phyloP scores from a whole-genome alignment of 2,888 invertebrate species.

The Zygogramma bicolorata region DNA sequence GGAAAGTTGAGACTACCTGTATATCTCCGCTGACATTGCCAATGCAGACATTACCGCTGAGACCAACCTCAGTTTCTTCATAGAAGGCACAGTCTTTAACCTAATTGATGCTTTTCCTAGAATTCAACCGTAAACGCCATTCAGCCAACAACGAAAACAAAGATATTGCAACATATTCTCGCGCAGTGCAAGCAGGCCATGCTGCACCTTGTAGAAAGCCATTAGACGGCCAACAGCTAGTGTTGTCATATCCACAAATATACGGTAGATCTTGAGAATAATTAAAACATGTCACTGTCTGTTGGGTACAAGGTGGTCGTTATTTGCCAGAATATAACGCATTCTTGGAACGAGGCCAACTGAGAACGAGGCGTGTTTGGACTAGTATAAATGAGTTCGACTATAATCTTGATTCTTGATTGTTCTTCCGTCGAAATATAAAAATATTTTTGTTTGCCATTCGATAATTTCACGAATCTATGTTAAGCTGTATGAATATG shows the following conservation, averaged over 20 bases:
- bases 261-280: not conserved
- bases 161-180: slow-evolving; percentile 9
- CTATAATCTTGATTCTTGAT: too few relatives aligned
- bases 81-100: not conserved
- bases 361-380: not conserved
- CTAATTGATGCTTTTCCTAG: not conserved
- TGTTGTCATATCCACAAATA: slow-evolving; percentile 19
- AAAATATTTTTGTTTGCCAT: too few relatives aligned
- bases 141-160: not conserved
- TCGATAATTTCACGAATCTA: too few relatives aligned
- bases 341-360: not conserved
- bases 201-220: slow-evolving; percentile 2
- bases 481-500: too few relatives aligned
- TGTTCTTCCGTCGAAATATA: too few relatives aligned
- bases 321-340: not conserved
- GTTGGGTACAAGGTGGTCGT: slow-evolving; percentile 6
- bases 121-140: slow-evolving; percentile 1
- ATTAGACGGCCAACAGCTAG: not conserved
- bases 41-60: not conserved
- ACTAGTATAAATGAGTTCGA: not conserved
- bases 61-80: not conserved
- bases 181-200: not conserved
- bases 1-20: not conserved
- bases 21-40: not conserved
- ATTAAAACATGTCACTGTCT: slow-evolving; percentile 1